Conservation (phyloP, 2,113 vertebrate genomes). For the Ammodytes marinus region DNA sequence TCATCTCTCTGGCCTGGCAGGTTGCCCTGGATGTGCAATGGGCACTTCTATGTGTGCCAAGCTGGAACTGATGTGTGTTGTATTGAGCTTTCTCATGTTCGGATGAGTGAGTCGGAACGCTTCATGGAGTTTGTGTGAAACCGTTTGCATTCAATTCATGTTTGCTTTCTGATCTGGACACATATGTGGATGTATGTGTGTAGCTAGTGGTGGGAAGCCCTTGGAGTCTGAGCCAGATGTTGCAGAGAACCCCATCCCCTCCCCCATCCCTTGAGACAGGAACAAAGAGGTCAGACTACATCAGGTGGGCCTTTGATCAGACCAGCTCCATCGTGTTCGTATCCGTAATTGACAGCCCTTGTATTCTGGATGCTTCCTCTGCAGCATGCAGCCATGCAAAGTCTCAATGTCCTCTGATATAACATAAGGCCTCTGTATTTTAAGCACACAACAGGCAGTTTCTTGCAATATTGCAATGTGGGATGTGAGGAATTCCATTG, state of each 20-base stretch:
- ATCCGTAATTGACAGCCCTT: conserved; percentile 73
- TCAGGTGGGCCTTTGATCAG: conserved; percentile 77
- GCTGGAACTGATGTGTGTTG: background rate
- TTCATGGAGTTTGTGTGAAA: background rate
- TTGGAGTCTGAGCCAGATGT: conserved; percentile 52
- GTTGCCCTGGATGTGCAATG: conserved; percentile 12
- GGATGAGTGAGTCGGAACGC: background rate
- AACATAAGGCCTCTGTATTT: conserved; percentile 2
- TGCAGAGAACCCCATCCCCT: conserved; percentile 15
- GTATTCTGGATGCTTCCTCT: conserved; percentile 30
- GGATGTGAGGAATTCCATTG: no score
- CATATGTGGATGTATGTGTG: background rate
- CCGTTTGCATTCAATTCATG: conserved; percentile 14
- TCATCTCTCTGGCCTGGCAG: conserved; percentile 49
- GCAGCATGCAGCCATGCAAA: conserved; percentile 22
- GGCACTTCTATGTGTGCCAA: background rate
- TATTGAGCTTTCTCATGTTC: background rate
- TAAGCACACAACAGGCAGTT: background rate
- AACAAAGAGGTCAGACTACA: conserved; percentile 79
- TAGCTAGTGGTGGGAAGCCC: conserved; percentile 30
- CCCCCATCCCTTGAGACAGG: conserved; percentile 60
- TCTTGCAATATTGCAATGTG: background rate
- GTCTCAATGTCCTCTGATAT: conserved; percentile 2
- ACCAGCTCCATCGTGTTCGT: conserved; percentile 49
- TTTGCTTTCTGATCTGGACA: conserved; percentile 50